Evolutionary conservation across 1,140 invertebrate species (phyloP).

Genomic region (Eueides isabella): DNA sequence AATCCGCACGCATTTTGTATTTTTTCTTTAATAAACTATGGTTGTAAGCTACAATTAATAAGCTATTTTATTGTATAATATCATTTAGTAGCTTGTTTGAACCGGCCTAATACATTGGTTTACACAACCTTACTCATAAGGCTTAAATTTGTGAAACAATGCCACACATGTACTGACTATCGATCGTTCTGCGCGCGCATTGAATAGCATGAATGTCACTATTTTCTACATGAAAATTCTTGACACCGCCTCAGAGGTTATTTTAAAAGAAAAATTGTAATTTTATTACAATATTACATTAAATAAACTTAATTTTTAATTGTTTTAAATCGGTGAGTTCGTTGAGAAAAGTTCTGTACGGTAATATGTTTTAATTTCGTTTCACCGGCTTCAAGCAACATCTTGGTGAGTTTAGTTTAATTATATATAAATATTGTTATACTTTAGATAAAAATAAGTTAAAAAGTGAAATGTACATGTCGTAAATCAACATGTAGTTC

Average conservation of each 20-base stretch:
- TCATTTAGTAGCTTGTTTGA: background rate
- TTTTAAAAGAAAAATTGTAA: constrained; percentile 19
- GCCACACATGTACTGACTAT: constrained; percentile 33
- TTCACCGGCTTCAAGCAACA: constrained; percentile 9
- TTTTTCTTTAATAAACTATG: no score
- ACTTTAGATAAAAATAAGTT: background rate
- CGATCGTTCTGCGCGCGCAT: constrained; percentile 64
- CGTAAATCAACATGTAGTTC: no score
- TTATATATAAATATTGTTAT: background rate
- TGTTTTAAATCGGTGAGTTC: background rate
- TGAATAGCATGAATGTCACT: constrained; percentile 43
- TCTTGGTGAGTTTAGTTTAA: constrained; percentile 12
- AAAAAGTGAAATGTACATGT: no score
- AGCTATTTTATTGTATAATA: background rate
- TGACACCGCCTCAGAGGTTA: constrained; percentile 48
- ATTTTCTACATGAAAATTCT: constrained; percentile 51
- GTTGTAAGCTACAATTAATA: no score
- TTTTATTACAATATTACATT: background rate
- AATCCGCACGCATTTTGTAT: no score
- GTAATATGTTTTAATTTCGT: constrained; percentile 1
- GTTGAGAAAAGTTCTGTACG: background rate
- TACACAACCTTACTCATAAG: constrained; percentile 6
- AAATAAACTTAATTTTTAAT: background rate
- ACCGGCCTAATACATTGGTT: background rate
- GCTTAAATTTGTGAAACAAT: constrained; percentile 24